These are phyloP conservation scores for Drosophila hamatofila DNA, from an alignment of 2,888 invertebrate species.

Conservation along the genomic window DNA sequence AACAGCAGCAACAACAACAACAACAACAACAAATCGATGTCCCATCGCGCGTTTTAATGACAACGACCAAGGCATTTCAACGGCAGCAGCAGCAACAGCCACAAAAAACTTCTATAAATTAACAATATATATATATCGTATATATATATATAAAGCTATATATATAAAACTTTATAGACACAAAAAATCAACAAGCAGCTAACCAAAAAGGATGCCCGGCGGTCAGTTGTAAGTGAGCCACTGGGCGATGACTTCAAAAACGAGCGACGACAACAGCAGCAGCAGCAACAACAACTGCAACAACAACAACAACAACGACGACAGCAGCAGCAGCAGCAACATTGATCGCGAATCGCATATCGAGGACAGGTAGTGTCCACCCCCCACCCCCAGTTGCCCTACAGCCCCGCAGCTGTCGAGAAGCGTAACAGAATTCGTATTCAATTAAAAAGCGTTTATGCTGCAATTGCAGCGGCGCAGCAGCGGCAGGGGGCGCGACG, in stretches of 20 bases:
- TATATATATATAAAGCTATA: slow-evolving; percentile 26
- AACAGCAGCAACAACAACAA: slow-evolving; percentile 44
- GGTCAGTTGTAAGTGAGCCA: slow-evolving; percentile 79
- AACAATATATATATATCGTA: slow-evolving; percentile 62
- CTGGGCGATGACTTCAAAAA: slow-evolving; percentile 77
- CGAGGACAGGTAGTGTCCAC: slow-evolving; percentile 35
- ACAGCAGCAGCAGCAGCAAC: slow-evolving; percentile 42
- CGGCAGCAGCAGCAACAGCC: slow-evolving; percentile 22
- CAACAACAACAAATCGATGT: slow-evolving; percentile 73
- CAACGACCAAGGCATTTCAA: slow-evolving; percentile 76
- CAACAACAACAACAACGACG: slow-evolving; percentile 31
- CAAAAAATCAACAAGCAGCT: slow-evolving; percentile 57
- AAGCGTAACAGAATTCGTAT: slow-evolving; percentile 73
- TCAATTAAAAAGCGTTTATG: slow-evolving; percentile 81
- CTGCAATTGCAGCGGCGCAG: slow-evolving; percentile 67
- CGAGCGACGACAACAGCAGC: slow-evolving; percentile 62
- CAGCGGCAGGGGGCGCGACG: slow-evolving; percentile 29
- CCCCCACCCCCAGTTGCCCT: background rate
- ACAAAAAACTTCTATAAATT: slow-evolving; percentile 80
- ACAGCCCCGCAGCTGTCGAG: slow-evolving; percentile 13
- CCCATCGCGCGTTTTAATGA: slow-evolving; percentile 81
- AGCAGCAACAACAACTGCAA: slow-evolving; percentile 33
- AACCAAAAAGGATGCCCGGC: slow-evolving; percentile 74
- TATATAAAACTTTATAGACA: slow-evolving; percentile 39
- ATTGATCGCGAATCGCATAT: slow-evolving; percentile 71